Conservation (phyloP, 2,888 invertebrate species). For the Lagria hirta region DNA sequence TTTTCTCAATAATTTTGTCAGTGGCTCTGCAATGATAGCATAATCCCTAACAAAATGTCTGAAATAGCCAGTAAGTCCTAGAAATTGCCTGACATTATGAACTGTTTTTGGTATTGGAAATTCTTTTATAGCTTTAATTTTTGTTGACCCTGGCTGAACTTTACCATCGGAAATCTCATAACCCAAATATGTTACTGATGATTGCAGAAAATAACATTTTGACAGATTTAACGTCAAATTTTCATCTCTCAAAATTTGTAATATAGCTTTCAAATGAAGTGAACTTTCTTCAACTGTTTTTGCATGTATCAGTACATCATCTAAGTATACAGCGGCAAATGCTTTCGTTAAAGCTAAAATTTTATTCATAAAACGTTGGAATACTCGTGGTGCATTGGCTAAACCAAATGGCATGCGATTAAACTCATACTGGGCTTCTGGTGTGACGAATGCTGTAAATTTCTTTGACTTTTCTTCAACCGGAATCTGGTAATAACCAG, state of each 20-base stretch:
- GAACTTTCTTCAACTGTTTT: conserved; percentile 21
- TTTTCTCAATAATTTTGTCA: conserved; percentile 32
- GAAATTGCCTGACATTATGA: conserved; percentile 36
- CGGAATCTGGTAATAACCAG: conserved; percentile 30
- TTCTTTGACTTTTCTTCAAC: conserved; percentile 23
- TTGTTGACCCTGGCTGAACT: conserved; percentile 33
- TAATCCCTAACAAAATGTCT: conserved; percentile 38
- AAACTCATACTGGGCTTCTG: conserved; percentile 28
- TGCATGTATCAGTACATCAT: conserved; percentile 27
- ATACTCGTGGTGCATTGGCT: conserved; percentile 27
- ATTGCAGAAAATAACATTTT: conserved; percentile 27
- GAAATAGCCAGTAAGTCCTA: conserved; percentile 40
- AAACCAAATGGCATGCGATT: conserved; percentile 28
- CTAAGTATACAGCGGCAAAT: conserved; percentile 25
- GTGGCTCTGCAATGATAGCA: conserved; percentile 32
- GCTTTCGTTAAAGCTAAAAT: conserved; percentile 15
- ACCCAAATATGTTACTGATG: conserved; percentile 26
- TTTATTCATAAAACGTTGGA: conserved; percentile 31
- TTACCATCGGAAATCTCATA: conserved; percentile 26
- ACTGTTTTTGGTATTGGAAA: conserved; percentile 35
- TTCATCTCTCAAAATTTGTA: conserved; percentile 25
- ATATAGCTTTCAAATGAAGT: conserved; percentile 11
- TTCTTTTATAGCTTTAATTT: conserved; percentile 33
- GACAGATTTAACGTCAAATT: conserved; percentile 28
- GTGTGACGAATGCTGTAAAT: conserved; percentile 29